phyloP scores from a whole-genome alignment of 1,140 invertebrate species.

The Apocrypta bakeri region DNA sequence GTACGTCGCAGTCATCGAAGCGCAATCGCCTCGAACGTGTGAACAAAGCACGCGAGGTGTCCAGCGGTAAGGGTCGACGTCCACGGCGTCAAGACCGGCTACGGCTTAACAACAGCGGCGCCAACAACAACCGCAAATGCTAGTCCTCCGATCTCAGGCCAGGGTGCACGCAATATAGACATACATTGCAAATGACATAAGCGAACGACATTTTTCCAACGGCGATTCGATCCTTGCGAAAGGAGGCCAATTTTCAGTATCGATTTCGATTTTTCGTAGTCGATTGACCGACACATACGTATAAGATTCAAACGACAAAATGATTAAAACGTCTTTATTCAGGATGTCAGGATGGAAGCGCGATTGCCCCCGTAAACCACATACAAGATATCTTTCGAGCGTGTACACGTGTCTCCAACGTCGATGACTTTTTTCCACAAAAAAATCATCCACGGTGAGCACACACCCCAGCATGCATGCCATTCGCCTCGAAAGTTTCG shows the following conservation, averaged over 20 bases:
- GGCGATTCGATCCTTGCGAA: background rate
- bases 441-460: background rate
- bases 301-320: too few species aligned
- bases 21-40: slow-evolving; percentile 77
- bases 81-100: slow-evolving; percentile 80
- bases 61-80: slow-evolving; percentile 68
- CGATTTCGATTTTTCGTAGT: background rate
- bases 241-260: background rate
- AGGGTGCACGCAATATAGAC: slow-evolving; percentile 60
- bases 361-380: too few species aligned
- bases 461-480: too few species aligned
- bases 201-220: background rate
- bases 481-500: too few species aligned
- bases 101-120: slow-evolving; percentile 79
- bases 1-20: slow-evolving; percentile 75
- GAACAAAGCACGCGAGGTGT: slow-evolving; percentile 80
- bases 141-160: slow-evolving; percentile 71
- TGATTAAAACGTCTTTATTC: background rate
- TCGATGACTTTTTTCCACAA: background rate
- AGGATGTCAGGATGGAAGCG: background rate
- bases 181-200: background rate
- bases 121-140: slow-evolving; percentile 85
- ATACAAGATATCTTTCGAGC: background rate
- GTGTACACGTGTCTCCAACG: background rate
- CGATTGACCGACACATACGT: background rate